Base-by-base conservation (phyloP, 1,140 invertebrate genomes). In the Aphelenchoides avenae region DNA sequence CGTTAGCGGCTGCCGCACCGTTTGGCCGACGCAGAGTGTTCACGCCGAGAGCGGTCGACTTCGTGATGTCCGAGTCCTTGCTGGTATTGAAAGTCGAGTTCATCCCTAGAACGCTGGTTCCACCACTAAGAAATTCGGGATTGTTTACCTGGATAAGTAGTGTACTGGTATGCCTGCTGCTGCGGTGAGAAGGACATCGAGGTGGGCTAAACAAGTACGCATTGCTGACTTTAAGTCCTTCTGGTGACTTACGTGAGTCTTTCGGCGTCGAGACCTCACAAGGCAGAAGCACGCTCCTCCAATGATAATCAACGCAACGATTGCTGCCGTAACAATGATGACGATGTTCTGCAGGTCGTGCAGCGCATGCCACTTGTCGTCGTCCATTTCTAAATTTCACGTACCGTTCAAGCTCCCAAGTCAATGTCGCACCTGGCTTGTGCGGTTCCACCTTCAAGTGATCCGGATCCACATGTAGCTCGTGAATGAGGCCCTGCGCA, bases 341-440 rank as follows among this genome's bases (percentile, higher is more conserved):
- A n/a, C n/a, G n/a, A n/a, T 46, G 11, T 55, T 67, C 13, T 46
- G 47, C 20, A 72, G n/a, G 13, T 61, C 62, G n/a, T 44, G 34
- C 22, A 66, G 24, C 4, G 66, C 33, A 30, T 52, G 56, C 68
- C 64, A 68, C 30, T 69, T 69, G 22, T 65, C 63, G 24, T 70
- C 68, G 7, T 70, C 63, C 18, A 24, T 49, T 20, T 34, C 62
- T 29, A 52, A 13, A n/a, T 26, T 31, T 9, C 13, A 22, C 22
- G 20, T 44, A 62, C 26, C 22, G 24, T 34, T 20, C 13, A 48
- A 7, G 29, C 27, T 13, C 44, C 40, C 43, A 52, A 52, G 24
- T 52, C 50, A 9, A 52, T 44, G 24, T 49, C 50, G 24, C 6
- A 34, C 31, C 31, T 9, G 26, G 26, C 31, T 51, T 15, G 39